Evolutionary conservation across 2,113 vertebrate genomes (phyloP).

Genomic region (Mesoclemmys tuberculata): DNA sequence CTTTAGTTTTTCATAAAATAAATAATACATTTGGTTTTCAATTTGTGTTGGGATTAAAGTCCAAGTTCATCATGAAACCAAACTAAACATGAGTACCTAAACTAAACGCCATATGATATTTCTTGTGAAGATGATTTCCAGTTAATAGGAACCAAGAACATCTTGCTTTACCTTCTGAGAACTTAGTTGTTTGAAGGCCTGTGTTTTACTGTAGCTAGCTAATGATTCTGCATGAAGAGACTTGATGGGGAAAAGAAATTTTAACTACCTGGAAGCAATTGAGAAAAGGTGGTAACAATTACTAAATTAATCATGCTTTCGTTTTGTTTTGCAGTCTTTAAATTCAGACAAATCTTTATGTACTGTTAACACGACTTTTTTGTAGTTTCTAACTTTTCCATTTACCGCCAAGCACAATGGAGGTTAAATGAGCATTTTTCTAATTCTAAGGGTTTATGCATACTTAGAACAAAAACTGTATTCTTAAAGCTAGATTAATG

Average conservation of each 20-base stretch:
- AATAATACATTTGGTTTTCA: background rate
- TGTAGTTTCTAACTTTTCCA: background rate
- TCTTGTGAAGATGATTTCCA: background rate
- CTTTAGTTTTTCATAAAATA: background rate
- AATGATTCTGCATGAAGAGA: slow-evolving; percentile 35
- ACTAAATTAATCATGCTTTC: background rate
- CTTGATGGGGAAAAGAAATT: slow-evolving; percentile 20
- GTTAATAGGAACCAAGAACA: background rate
- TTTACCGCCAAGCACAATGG: background rate
- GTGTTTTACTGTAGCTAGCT: background rate
- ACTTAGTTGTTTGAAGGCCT: slow-evolving; percentile 12
- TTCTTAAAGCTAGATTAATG: background rate
- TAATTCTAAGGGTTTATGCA: background rate
- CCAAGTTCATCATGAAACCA: fast-evolving
- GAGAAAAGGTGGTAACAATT: background rate
- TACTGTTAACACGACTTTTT: background rate
- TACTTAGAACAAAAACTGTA: background rate
- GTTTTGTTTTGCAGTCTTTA: background rate
- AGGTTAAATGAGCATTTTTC: background rate
- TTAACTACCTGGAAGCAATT: background rate
- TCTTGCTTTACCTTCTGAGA: background rate
- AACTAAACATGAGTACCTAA: too few relatives aligned
- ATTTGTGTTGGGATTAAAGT: background rate
- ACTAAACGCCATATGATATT: background rate
- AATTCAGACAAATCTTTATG: background rate